Conservation (phyloP, 2,888 invertebrate species). For the Brachyptera risi region DNA sequence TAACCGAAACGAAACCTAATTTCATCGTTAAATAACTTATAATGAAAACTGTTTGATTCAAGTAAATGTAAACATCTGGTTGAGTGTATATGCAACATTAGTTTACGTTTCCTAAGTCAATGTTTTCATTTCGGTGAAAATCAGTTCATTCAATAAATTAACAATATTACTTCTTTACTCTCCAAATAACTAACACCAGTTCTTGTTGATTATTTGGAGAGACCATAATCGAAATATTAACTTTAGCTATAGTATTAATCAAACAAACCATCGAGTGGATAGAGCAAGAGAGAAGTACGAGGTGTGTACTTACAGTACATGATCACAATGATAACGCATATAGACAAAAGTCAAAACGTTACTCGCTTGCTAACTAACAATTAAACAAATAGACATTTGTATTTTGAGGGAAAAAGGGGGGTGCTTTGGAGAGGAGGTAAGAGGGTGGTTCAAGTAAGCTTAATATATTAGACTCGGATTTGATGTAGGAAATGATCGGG, state of each 20-base stretch:
- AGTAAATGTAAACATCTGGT: too few relatives aligned
- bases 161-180: slow-evolving; percentile 13
- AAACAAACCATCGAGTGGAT: background rate
- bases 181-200: slow-evolving; percentile 9
- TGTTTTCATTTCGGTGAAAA: background rate
- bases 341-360: slow-evolving; percentile 1
- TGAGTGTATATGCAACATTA: too few relatives aligned
- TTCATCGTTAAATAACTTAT: too few relatives aligned
- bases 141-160: background rate
- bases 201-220: slow-evolving; percentile 16
- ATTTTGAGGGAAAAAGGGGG: background rate
- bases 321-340: slow-evolving; percentile 3
- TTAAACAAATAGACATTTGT: slow-evolving; percentile 19
- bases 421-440: background rate
- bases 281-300: background rate
- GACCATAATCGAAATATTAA: slow-evolving; percentile 20
- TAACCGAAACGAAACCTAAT: too few relatives aligned
- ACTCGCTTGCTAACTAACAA: slow-evolving; percentile 16
- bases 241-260: slow-evolving; percentile 13
- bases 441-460: slow-evolving; percentile 22
- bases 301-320: background rate
- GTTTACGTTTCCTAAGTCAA: too few relatives aligned
- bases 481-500: slow-evolving; percentile 8
- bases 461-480: slow-evolving; percentile 24
- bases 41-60: too few relatives aligned